Conservation (phyloP, 92 coral and sea anemone species). For the Palythoa grandiflora region DNA sequence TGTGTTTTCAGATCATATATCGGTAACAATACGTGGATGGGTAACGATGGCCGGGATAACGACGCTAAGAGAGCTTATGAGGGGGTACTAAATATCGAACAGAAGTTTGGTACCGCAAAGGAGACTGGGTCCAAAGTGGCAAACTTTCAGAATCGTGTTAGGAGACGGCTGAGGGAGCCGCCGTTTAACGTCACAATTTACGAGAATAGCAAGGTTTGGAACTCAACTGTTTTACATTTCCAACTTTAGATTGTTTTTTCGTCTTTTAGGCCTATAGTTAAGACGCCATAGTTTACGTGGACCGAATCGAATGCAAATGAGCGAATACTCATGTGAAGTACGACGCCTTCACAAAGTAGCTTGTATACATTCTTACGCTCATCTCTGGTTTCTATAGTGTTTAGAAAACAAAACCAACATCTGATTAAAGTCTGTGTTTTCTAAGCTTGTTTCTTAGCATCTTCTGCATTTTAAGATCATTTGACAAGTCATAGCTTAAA, state of each 20-base stretch:
- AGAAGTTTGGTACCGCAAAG: constrained; percentile 84
- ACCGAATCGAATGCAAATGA: too few species aligned
- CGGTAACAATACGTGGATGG: constrained; percentile 88
- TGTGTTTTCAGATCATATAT: constrained; percentile 68
- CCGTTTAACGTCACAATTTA: constrained; percentile 75
- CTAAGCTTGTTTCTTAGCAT: too few species aligned
- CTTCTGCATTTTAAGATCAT: too few species aligned
- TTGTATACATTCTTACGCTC: too few species aligned
- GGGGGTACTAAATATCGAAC: constrained; percentile 84
- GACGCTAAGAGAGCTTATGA: constrained; percentile 84
- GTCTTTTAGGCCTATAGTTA: too few species aligned
- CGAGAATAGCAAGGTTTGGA: constrained; percentile 71
- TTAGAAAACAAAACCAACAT: too few species aligned
- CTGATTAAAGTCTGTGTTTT: too few species aligned
- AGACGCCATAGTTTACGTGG: too few species aligned
- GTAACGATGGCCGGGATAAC: constrained; percentile 64
- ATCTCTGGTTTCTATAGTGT: too few species aligned
- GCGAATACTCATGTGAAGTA: too few species aligned
- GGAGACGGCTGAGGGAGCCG: constrained; percentile 65
- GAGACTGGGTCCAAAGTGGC: constrained; percentile 71
- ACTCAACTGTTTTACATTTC: background rate
- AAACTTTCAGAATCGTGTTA: constrained; percentile 74
- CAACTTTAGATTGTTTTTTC: background rate
- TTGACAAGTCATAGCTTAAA: too few species aligned
- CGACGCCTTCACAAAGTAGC: too few species aligned